Base-by-base conservation (phyloP, 2,113 vertebrate genomes). In the Xenus cinereus region DNA sequence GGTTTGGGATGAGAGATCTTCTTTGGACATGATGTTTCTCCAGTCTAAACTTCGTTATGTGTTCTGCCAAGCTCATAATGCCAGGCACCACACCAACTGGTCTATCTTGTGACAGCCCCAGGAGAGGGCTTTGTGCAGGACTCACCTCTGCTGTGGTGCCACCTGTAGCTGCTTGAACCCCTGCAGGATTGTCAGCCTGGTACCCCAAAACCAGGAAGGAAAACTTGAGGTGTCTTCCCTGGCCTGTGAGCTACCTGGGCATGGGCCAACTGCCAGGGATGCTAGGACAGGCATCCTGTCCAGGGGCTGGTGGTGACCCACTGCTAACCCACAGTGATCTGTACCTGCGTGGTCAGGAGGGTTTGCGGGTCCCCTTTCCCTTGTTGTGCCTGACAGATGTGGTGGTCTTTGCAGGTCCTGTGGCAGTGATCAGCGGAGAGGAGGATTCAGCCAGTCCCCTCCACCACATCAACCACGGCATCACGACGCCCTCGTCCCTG, bases 371-470 rank as follows among this genome's bases (percentile, higher is more conserved):
- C 23, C 41, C 21, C 26, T 26, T 80, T 68, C 20, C 35, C 2
- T 2, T n/a, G 12, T 21, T 15, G 35, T 48, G 39, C 51, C 50
- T 94, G 53, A 96, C 1, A 0, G 43, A 6, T 50, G 27, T 39
- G 27, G 2, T 85, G 62, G 43, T 67, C 30, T 67, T 91, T 20
- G 54, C 96, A 99, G 99, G 99, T 94, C 99, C 99, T 0, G 99
- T 99, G 75, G 99, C 99, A 28, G 99, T 99, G 95, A 99, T 99
- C 97, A 99, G 99, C 7, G 99, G 99, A 0, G 99, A 99, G 97
- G 99, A 99, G 98, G 99, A 99, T 98, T 99, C 99, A 2, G 99
- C 99, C 92, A 99, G 99, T 80, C 99, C 99, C 15, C 98, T 99
- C 30, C 99, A 99, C 97, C 99, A 99, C 73, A 99, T 99, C 97